Base-by-base conservation (phyloP, 2,113 vertebrate genomes). In the Nesogale talazaci region DNA sequence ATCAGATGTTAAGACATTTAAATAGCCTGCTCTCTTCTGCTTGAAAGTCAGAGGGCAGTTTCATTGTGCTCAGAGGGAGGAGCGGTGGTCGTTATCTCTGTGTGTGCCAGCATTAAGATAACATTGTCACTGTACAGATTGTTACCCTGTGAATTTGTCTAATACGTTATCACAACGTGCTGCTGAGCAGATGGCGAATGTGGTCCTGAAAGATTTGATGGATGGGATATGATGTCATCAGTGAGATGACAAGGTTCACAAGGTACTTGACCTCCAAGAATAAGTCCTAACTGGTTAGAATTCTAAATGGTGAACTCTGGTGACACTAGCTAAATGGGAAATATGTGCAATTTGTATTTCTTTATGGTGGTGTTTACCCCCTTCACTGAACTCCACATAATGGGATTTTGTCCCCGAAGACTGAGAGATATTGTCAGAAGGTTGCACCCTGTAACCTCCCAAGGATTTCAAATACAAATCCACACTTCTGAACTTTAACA, bases 211-310 rank as follows among this genome's bases (percentile, higher is more conserved):
- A 98, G 97, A 97, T 96, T 95, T 99, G 98, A 99, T 99, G 98
- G 98, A 99, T 99, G 98, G 98, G 98, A 98, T 98, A 99, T 99
- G 99, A 99, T 99, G 99, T 99, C 99, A 99, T 99, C 98, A 98
- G 94, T 97, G 97, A 98, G 98, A 98, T 98, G 98, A 98, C 98
- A 98, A 98, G 98, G 94, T 98, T 98, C 98, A 98, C 98, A 98
- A 98, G 98, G 98, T 98, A 98, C 97, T 98, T 97, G 97, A 98
- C 98, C 98, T 98, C 98, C 96, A 98, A 97, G 98, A 98, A 98
- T 97, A 98, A 98, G 97, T 98, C 91, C 97, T 98, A 98, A 97
- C 98, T 98, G 98, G 98, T 98, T 98, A 98, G 98, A 98, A 98
- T 98, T 98, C 98, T 98, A 98, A 99, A 99, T 98, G 98, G 97